Evolutionary conservation across 2,888 invertebrate genomes (phyloP).

Genomic region (Corbicula japonica): DNA sequence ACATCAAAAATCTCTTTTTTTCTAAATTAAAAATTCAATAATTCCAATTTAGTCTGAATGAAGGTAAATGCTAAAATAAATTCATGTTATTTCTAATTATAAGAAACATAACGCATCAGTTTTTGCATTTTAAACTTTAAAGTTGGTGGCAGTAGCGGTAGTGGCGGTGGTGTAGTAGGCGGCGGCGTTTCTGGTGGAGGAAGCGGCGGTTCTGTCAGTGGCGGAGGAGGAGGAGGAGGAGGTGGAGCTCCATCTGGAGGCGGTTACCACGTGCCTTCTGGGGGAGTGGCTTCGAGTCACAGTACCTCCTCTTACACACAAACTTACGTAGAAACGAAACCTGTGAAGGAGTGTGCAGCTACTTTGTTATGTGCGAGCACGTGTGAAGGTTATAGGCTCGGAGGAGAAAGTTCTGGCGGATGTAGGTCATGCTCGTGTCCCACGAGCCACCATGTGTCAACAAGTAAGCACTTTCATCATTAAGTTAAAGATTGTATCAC

Average conservation of each 20-base stretch:
- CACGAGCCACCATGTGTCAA: slow-evolving; percentile 55
- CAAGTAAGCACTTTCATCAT: slow-evolving; percentile 42
- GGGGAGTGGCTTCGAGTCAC: not conserved
- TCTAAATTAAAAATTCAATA: too few relatives aligned
- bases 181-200: slow-evolving; percentile 16
- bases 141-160: slow-evolving; percentile 6
- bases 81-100: too few relatives aligned
- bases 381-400: slow-evolving; percentile 59
- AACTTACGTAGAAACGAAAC: slow-evolving; percentile 25
- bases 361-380: slow-evolving; percentile 58
- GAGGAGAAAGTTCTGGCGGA: slow-evolving; percentile 44
- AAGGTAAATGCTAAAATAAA: too few relatives aligned
- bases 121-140: too few relatives aligned
- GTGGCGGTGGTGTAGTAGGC: slow-evolving; percentile 18
- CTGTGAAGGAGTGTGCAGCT: slow-evolving; percentile 53
- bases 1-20: too few relatives aligned
- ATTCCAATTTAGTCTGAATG: too few relatives aligned
- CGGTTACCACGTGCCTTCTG: slow-evolving; percentile 1
- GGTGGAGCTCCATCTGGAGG: slow-evolving; percentile 17
- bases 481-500: too few relatives aligned
- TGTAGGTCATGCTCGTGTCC: slow-evolving; percentile 64
- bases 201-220: slow-evolving; percentile 15
- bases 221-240: slow-evolving; percentile 16
- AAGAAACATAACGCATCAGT: too few relatives aligned
- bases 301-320: slow-evolving; percentile 8